Evolutionary conservation across 2,888 invertebrate genomes (phyloP).

Genomic region (Bellardia pandia): DNA sequence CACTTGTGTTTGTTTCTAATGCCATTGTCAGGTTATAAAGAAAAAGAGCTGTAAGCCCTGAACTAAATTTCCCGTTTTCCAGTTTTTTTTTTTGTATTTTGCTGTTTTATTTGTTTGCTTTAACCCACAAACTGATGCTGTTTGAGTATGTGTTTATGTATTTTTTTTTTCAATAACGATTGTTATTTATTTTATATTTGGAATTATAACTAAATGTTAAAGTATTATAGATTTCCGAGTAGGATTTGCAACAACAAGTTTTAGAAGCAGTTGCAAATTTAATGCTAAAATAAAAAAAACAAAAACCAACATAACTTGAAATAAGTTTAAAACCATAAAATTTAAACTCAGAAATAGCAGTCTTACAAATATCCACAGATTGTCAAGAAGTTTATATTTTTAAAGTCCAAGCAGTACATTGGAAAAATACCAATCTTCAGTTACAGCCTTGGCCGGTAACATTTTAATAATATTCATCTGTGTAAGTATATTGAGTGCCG

Average conservation of each 20-base stretch:
- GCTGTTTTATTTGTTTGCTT: neutral
- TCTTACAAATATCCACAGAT: too few relatives aligned
- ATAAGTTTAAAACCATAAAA: too few relatives aligned
- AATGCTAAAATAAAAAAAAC: too few relatives aligned
- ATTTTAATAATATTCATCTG: neutral
- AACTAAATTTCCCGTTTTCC: slow-evolving; percentile 54
- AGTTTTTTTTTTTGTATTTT: neutral
- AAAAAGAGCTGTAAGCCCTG: slow-evolving; percentile 60
- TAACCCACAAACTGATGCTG: slow-evolving; percentile 52
- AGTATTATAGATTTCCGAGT: too few relatives aligned
- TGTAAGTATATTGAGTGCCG: neutral
- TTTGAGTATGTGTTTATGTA: neutral
- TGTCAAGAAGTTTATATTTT: neutral
- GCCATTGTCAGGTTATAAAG: slow-evolving; percentile 68
- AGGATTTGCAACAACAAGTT: too few relatives aligned
- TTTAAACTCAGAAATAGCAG: too few relatives aligned
- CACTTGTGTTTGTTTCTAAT: slow-evolving; percentile 41
- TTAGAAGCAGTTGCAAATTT: too few relatives aligned
- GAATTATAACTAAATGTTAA: too few relatives aligned
- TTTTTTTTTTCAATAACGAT: slow-evolving; percentile 4
- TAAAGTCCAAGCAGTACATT: too few relatives aligned
- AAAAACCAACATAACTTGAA: neutral
- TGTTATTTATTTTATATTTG: slow-evolving; percentile 25
- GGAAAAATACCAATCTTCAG: neutral
- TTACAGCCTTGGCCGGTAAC: too few relatives aligned